Base-by-base conservation (phyloP, 2,113 vertebrate species). In the Ifrita kowaldi region DNA sequence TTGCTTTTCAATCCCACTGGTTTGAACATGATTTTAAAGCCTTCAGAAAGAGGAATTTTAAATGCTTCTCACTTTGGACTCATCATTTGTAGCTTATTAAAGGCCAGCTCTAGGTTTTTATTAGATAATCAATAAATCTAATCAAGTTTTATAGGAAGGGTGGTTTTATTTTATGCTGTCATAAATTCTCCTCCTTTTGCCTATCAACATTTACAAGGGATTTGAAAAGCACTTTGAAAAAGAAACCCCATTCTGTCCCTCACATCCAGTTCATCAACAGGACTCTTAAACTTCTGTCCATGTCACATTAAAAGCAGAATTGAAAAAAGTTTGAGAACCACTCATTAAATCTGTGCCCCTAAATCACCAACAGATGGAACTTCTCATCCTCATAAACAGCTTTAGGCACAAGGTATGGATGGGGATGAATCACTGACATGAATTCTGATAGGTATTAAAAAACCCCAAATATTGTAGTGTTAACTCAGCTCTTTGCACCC, bases 111-210 rank as follows among this genome's bases (percentile, higher is more conserved):
- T 85, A 73, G 85, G 46, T 28, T 96, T 97, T 96, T 95, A 94
- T 50, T 93, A 68, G 68, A 22, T 41, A 52, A 94, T 96, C 93
- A 75, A 94, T 97, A 89, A 59, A 65, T 50, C 87, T 50, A 88
- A 97, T 96, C 93, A 86, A n/a, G 30, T 53, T 94, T 94, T 88
- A 80, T 93, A n/a, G 85, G 86, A 78, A 92, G 64, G 84, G 64
- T 94, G 89, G 80, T 70, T 94, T 80, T 87, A 68, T 88, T 97
- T 97, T 96, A 97, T 71, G 90, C 50, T 86, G 90, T 73, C 88
- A 90, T 97, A 97, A 97, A 96, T 98, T 91, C n/a, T 76, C 24
- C 77, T 96, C 33, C 15, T 82, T 96, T 96, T 95, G 82, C 83
- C 94, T 83, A n/a, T 96, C 93, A 94, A 73, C 96, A 92, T 96